These are phyloP conservation scores for Bos javanicus DNA, from an alignment of 2,113 vertebrate genomes.

Conservation along the genomic window DNA sequence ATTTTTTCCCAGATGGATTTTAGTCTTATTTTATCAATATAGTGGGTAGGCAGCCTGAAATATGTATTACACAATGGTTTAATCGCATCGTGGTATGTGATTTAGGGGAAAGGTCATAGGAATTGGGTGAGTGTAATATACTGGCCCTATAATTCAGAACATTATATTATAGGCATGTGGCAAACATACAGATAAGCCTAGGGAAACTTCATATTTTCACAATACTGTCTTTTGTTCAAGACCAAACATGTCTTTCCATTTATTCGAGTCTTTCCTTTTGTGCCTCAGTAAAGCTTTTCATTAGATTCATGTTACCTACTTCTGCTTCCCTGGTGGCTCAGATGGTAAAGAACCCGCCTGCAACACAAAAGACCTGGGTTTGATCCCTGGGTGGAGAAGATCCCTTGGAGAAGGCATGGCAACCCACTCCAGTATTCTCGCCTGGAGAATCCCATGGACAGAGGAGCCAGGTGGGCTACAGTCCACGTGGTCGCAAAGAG, in stretches of 20 bases:
- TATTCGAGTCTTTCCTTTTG: not conserved
- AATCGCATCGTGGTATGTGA: not conserved
- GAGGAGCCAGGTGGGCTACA: not conserved
- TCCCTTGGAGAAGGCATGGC: not conserved
- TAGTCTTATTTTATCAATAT: not conserved
- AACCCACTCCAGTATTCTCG: not conserved
- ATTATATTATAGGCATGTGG: not conserved
- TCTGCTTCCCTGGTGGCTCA: not conserved
- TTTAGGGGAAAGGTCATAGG: not conserved
- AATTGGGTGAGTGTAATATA: not conserved
- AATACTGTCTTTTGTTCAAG: not conserved
- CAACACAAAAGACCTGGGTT: not conserved
- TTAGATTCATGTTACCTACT: not conserved
- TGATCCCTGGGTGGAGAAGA: not conserved
- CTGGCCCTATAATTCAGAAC: not conserved
- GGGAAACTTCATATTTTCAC: not conserved
- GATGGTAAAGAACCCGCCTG: not conserved
- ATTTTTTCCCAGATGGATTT: not conserved
- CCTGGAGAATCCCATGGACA: not conserved
- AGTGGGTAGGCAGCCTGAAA: not conserved
- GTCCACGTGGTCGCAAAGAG: not conserved
- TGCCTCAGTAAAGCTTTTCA: not conserved
- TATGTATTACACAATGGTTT: not conserved
- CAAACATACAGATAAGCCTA: not conserved
- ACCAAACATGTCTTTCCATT: not conserved